Evolutionary conservation across 2,113 vertebrate species (phyloP).

Genomic region (Perognathus longimembris): DNA sequence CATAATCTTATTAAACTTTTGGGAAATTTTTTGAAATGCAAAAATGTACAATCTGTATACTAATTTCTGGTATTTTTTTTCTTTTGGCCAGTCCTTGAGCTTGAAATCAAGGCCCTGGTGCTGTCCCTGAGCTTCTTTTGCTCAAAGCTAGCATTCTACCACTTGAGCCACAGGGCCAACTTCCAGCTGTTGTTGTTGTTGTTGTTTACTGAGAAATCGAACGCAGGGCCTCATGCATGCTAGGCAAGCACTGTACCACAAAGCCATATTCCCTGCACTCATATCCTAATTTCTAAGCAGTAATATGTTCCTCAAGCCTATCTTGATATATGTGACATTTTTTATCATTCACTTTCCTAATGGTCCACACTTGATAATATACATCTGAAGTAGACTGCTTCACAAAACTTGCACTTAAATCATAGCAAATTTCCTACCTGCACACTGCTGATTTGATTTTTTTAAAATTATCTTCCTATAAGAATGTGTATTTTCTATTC

Average conservation of each 20-base stretch:
- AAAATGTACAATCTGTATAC: not conserved
- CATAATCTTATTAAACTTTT: not conserved
- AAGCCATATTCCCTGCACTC: too few relatives aligned
- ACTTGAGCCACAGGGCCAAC: too few relatives aligned
- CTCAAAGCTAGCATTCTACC: too few relatives aligned
- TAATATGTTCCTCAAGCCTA: not conserved
- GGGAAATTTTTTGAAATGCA: not conserved
- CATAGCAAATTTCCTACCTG: not conserved
- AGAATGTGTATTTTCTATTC: constrained; percentile 41
- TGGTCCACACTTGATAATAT: not conserved
- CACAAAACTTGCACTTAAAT: not conserved
- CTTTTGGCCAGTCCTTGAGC: too few relatives aligned
- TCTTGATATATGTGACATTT: not conserved
- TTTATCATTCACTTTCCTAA: constrained; percentile 32
- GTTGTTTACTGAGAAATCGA: too few relatives aligned
- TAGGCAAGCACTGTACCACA: too few relatives aligned
- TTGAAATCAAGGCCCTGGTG: too few relatives aligned
- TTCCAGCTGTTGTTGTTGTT: too few relatives aligned
- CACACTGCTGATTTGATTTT: not conserved
- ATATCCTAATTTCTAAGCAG: not conserved
- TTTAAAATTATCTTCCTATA: not conserved
- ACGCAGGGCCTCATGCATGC: too few relatives aligned
- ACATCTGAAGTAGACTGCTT: not conserved
- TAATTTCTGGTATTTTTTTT: too few relatives aligned
- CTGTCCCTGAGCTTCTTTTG: too few relatives aligned